phyloP scores from a whole-genome alignment of 1,140 invertebrate species.

The Philopotamus ludificatus region DNA sequence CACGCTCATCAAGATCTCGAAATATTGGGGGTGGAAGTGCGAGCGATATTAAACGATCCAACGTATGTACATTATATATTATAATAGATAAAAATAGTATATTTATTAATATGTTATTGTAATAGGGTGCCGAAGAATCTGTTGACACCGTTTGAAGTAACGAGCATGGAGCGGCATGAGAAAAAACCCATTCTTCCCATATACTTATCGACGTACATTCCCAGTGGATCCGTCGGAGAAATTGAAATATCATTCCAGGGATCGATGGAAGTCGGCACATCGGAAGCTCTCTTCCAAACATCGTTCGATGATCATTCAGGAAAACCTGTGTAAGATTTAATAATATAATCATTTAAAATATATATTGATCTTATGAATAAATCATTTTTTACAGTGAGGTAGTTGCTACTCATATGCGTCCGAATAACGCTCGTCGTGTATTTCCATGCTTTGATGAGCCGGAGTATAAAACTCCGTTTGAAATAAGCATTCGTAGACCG shows the following conservation, averaged over 20 bases:
- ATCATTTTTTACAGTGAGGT: slow-evolving; percentile 45
- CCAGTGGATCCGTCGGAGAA: slow-evolving; percentile 55
- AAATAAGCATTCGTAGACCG: slow-evolving; percentile 63
- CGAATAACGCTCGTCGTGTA: slow-evolving; percentile 76
- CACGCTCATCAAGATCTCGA: slow-evolving; percentile 63
- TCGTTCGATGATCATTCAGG: slow-evolving; percentile 27
- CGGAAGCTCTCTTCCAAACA: slow-evolving; percentile 63
- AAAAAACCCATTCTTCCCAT: slow-evolving; percentile 59
- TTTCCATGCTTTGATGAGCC: slow-evolving; percentile 96
- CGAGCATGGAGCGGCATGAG: slow-evolving; percentile 47
- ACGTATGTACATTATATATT: slow-evolving; percentile 18
- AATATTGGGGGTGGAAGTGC: slow-evolving; percentile 52
- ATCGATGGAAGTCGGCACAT: slow-evolving; percentile 57
- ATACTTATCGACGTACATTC: slow-evolving; percentile 55
- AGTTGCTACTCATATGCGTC: slow-evolving; percentile 74
- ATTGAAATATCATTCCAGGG: slow-evolving; percentile 62
- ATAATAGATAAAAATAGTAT: background rate
- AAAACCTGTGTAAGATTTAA: slow-evolving; percentile 11
- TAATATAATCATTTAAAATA: too few relatives aligned
- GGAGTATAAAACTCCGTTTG: slow-evolving; percentile 71
- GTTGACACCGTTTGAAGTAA: background rate
- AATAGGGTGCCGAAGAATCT: background rate
- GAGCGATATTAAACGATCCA: slow-evolving; percentile 25
- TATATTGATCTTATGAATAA: background rate
- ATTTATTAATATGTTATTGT: slow-evolving; percentile 9